These are phyloP conservation scores for Aviceda subcristata DNA, from an alignment of 2,113 vertebrate genomes.

Conservation along the genomic window DNA sequence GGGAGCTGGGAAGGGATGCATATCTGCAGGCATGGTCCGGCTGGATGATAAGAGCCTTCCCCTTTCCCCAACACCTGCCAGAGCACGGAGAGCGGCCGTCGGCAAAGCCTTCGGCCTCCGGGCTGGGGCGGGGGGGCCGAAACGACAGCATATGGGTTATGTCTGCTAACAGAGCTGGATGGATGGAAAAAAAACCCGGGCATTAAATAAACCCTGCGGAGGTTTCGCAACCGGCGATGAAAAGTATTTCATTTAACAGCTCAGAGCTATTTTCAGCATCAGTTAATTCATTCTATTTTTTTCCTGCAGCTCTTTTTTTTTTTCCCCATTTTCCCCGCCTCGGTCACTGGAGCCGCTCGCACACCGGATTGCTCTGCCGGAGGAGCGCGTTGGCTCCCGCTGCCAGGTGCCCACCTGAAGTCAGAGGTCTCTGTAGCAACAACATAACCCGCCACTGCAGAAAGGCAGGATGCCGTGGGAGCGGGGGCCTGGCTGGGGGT, in stretches of 20 bases:
- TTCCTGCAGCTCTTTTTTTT: not conserved
- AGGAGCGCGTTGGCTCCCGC: not conserved
- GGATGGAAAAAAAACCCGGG: not conserved
- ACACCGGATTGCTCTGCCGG: rapidly evolving
- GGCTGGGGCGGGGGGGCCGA: not conserved
- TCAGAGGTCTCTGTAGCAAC: not conserved
- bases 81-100: rapidly evolving
- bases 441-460: not conserved
- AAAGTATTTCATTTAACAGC: not conserved
- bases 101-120: not conserved
- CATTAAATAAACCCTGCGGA: not conserved
- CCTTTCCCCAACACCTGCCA: not conserved
- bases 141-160: not conserved
- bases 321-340: rapidly evolving
- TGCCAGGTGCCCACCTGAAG: not conserved
- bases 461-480: not conserved
- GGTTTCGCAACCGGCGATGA: not conserved
- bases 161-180: not conserved
- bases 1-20: not conserved
- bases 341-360: not conserved
- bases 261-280: not conserved
- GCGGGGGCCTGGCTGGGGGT: not conserved
- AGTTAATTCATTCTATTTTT: not conserved
- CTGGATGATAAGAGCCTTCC: not conserved
- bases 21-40: too few species aligned